Conservation (phyloP, 2,113 vertebrate genomes). For the Onychorhynchus coronatus region DNA sequence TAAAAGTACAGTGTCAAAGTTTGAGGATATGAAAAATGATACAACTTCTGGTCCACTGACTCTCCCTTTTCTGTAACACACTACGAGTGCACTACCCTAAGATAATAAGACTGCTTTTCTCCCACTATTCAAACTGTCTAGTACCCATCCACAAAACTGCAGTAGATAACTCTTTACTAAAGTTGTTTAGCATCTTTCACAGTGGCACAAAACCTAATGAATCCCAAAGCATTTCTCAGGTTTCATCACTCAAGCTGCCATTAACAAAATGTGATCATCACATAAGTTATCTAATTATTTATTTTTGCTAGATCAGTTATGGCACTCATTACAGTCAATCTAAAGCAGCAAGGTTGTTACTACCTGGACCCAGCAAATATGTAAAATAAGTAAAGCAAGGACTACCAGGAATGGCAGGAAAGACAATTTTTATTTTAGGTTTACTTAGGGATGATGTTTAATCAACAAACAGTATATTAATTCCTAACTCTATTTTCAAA, state of each 20-base stretch:
- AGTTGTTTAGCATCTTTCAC: neutral
- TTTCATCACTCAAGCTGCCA: neutral
- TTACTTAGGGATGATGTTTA: neutral
- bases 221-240: neutral
- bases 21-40: conserved; percentile 56
- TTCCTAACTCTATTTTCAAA: neutral
- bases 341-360: neutral
- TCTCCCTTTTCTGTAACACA: conserved; percentile 55
- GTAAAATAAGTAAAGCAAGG: neutral
- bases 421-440: neutral
- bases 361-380: neutral
- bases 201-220: neutral
- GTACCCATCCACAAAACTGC: neutral
- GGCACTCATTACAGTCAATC: neutral
- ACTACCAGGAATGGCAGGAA: neutral
- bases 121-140: conserved; percentile 13
- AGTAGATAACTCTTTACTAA: neutral
- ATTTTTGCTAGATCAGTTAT: neutral
- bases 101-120: conserved; percentile 23
- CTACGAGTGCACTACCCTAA: neutral
- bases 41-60: neutral
- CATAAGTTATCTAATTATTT: neutral
- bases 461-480: neutral
- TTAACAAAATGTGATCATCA: neutral
- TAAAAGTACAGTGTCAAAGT: conserved; percentile 29